phyloP scores from a whole-genome alignment of 2,797 vertebrate genomes.

The Urosaurus nigricauda region DNA sequence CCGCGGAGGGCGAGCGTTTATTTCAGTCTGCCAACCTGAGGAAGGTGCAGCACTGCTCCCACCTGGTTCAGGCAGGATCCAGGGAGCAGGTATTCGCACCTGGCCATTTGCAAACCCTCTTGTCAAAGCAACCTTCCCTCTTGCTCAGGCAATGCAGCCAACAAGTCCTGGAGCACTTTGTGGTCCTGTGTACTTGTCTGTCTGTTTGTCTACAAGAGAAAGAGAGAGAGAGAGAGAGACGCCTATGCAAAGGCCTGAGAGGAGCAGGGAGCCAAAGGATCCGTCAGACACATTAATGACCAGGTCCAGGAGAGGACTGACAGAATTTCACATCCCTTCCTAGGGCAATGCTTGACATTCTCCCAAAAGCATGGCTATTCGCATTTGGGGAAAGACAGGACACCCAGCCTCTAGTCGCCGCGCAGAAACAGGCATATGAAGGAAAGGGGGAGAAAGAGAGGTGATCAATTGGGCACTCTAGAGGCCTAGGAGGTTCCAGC shows the following conservation, averaged over 20 bases:
- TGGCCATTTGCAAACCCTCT: slow-evolving; percentile 7
- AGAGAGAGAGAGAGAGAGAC: not conserved
- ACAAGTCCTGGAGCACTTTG: rapidly evolving
- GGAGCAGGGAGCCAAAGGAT: not conserved
- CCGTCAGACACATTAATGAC: not conserved
- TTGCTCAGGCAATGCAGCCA: not conserved
- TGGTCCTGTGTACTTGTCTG: rapidly evolving
- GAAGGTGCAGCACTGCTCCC: slow-evolving; percentile 47
- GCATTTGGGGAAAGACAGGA: not conserved
- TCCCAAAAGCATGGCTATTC: slow-evolving; percentile 8
- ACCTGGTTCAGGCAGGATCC: slow-evolving; percentile 25
- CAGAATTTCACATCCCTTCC: slow-evolving; percentile 46
- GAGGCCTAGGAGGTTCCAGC: not conserved
- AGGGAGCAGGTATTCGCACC: slow-evolving; percentile 9
- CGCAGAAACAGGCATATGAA: not conserved
- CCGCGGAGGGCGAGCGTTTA: not conserved
- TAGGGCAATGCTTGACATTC: slow-evolving; percentile 24
- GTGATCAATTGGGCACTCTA: not conserved
- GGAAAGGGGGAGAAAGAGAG: too few species aligned
- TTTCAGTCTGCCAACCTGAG: slow-evolving; percentile 10
- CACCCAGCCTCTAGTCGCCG: slow-evolving; percentile 2
- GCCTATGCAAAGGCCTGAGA: not conserved
- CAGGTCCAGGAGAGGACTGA: not conserved
- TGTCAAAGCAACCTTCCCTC: not conserved
- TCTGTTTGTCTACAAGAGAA: not conserved